phyloP scores from a whole-genome alignment of 2,797 vertebrate species.

The Geotrypetes seraphini region DNA sequence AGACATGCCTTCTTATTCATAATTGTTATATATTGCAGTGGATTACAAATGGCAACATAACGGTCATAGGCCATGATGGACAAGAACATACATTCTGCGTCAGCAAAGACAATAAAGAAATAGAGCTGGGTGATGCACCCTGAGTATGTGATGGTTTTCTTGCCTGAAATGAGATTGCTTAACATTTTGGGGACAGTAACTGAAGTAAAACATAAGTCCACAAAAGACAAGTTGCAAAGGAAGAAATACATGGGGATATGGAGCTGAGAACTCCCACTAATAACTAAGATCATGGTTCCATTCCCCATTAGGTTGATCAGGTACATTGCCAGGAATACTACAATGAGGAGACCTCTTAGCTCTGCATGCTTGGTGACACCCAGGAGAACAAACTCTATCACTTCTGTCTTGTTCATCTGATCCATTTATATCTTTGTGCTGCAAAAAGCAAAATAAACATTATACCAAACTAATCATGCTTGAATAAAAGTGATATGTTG shows the following conservation, averaged over 20 bases:
- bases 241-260: conserved; percentile 30
- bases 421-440: too few species aligned
- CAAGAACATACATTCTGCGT: conserved; percentile 35
- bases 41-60: conserved; percentile 35
- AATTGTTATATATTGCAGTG: conserved; percentile 24
- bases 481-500: too few species aligned
- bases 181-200: conserved; percentile 24
- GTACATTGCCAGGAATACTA: conserved; percentile 17
- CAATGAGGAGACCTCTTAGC: conserved; percentile 16
- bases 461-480: too few species aligned
- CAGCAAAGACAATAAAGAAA: conserved; percentile 34
- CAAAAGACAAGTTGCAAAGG: conserved; percentile 19
- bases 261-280: conserved; percentile 15
- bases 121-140: conserved; percentile 36
- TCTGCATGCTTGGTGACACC: conserved; percentile 13
- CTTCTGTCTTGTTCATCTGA: too few species aligned
- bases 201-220: conserved; percentile 18
- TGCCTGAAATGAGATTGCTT: conserved; percentile 19
- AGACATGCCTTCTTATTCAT: conserved; percentile 23
- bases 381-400: conserved; percentile 23
- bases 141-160: conserved; percentile 24
- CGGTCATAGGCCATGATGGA: conserved; percentile 34
- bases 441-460: too few species aligned
- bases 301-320: conserved; percentile 15
- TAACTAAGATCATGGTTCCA: conserved; percentile 7